Base-by-base conservation (phyloP, 2,797 vertebrate genomes). In the Sebastes paucispinis region DNA sequence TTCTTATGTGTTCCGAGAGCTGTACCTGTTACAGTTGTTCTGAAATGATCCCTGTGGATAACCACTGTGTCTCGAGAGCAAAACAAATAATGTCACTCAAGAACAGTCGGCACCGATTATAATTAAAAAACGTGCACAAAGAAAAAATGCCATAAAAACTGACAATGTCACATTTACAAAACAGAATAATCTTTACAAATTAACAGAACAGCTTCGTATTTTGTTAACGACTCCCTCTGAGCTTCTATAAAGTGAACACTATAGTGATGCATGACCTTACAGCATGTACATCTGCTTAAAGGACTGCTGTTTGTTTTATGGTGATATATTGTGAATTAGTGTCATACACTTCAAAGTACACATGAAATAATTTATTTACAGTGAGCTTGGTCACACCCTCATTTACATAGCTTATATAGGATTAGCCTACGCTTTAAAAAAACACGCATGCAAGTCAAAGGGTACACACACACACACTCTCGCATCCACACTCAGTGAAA, bases 11-110 rank as follows among this genome's bases (percentile, higher is more conserved):
- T 87, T 96, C 96, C 95, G 93, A 96, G 96, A 96, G 96, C 96
- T 89, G 94, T 92, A 96, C 95, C 95, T 96, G 95, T 96, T 97
- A 95, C 94, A 94, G 96, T 95, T 94, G 96, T 94, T 95, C 94
- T 95, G 94, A 93, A 75, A 47, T 90, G 92, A 95, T 96, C 90
- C 85, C 82, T 12, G 85, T 22, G 69, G 89, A 88, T 70, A 64
- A 69, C n/a, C 11, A 14, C 25, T 58, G 85, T 27, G 78, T 73
- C 63, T 82, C 34, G 8, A 16, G 67, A 79, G 77, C 31, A 80
- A 89, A 85, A 85, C 71, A 79, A 87, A 88, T 69, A 79, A 75
- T 31, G 76, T 39, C 72, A 73, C 75, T 59, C 31, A 69, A 62
- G 71, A 79, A 67, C 73, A 60, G 66, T 63, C 65, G 10, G 29